phyloP scores from a whole-genome alignment of 2,797 vertebrate species.

The Trachurus trachurus region DNA sequence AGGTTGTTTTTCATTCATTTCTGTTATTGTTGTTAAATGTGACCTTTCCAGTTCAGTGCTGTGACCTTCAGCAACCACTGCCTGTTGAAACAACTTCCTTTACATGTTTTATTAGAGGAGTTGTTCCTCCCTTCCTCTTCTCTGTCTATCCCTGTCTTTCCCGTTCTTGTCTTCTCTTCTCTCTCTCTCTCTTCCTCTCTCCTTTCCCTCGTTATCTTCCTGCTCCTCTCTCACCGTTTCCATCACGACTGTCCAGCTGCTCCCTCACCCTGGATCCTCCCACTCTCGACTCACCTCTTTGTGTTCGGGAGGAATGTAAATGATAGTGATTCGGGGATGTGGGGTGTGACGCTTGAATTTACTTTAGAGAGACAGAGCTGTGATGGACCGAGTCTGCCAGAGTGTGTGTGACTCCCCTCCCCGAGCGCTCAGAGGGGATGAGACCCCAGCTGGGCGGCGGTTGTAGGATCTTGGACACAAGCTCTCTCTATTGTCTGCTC shows the following conservation, averaged over 20 bases:
- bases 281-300: conserved; percentile 55
- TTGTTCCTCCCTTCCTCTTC: conserved; percentile 4
- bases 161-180: not conserved
- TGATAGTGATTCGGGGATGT: conserved; percentile 67
- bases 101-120: conserved; percentile 17
- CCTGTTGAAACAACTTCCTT: conserved; percentile 41
- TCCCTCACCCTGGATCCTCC: conserved; percentile 45
- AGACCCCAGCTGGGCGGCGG: conserved; percentile 22
- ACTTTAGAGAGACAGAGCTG: conserved; percentile 46
- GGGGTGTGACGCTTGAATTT: conserved; percentile 70
- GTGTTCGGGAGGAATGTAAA: conserved; percentile 67
- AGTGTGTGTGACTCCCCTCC: conserved; percentile 50
- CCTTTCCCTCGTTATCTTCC: conserved; percentile 17
- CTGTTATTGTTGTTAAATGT: not conserved
- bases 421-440: conserved; percentile 44
- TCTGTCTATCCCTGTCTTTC: not conserved
- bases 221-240: conserved; percentile 48
- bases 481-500: conserved; percentile 63
- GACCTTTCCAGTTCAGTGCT: not conserved
- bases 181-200: not conserved
- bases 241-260: conserved; percentile 46
- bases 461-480: conserved; percentile 53
- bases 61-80: conserved; percentile 4
- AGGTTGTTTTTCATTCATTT: too few species aligned
- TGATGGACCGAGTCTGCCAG: conserved; percentile 30